A percentile compares a stretch with the other conserved stretches of the same genome.
Evolutionary conservation across 2,888 invertebrate species (phyloP).

Genomic region (Synergus gifuensis): DNA sequence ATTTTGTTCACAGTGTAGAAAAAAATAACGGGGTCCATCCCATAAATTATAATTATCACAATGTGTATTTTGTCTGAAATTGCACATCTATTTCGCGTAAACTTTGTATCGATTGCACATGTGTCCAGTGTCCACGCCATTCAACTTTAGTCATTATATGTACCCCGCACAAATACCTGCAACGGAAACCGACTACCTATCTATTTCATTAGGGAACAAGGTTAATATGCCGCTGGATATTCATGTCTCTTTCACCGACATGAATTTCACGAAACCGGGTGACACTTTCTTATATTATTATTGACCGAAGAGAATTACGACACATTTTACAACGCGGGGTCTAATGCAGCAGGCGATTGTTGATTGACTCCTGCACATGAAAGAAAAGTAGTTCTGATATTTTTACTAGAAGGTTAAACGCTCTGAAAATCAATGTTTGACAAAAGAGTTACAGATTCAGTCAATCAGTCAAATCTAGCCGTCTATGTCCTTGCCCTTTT

Average conservation of each 20-base stretch:
- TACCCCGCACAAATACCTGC: slow-evolving; percentile 40
- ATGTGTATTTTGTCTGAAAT: background rate
- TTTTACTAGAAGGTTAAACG: too few relatives aligned
- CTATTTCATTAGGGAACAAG: slow-evolving; percentile 45
- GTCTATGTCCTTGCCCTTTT: background rate
- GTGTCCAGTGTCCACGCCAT: slow-evolving; percentile 17
- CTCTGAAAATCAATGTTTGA: background rate
- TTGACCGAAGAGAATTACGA: slow-evolving; percentile 8
- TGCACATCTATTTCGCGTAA: background rate
- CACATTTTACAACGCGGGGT: background rate
- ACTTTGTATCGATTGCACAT: slow-evolving; percentile 1
- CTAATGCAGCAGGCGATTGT: too few relatives aligned
- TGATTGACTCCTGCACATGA: background rate
- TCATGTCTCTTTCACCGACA: slow-evolving; percentile 43
- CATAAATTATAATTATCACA: background rate
- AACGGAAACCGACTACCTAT: slow-evolving; percentile 47
- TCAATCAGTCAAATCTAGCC: background rate
- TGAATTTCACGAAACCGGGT: slow-evolving; percentile 46
- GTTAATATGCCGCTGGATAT: slow-evolving; percentile 47
- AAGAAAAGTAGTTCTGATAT: too few relatives aligned
- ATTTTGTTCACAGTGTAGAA: too few relatives aligned
- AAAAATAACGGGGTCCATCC: too few relatives aligned
- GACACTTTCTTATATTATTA: slow-evolving; percentile 38
- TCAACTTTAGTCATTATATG: slow-evolving; percentile 25
- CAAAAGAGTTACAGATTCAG: slow-evolving; percentile 7